Conservation (phyloP, 2,797 vertebrate genomes). For the Aselliscus stoliczkanus region DNA sequence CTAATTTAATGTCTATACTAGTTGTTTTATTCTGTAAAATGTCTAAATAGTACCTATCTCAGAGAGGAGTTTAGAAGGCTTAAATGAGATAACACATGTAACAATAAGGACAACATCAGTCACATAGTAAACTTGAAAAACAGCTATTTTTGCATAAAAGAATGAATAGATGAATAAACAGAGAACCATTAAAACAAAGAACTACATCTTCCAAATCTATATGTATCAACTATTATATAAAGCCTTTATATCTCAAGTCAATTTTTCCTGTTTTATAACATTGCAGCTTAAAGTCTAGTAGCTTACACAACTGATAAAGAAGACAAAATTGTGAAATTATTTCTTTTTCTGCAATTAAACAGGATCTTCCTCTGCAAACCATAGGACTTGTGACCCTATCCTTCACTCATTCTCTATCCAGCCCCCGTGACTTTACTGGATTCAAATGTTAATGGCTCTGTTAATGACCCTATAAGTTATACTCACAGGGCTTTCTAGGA, state of each 20-base stretch:
- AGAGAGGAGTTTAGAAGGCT: neutral
- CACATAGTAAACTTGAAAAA: neutral
- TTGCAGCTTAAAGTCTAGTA: neutral
- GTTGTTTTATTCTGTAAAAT: neutral
- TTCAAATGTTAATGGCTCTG: slow-evolving; percentile 53
- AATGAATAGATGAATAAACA: neutral
- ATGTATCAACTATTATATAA: neutral
- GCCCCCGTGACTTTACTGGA: neutral
- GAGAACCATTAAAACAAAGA: neutral
- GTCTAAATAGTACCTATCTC: neutral
- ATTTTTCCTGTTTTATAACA: neutral
- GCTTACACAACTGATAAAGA: neutral
- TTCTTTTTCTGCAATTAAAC: neutral
- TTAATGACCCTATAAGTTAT: neutral
- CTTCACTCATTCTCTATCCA: neutral
- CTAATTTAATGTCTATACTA: neutral
- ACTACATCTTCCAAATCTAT: neutral
- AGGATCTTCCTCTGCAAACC: neutral
- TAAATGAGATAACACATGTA: neutral
- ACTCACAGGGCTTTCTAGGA: neutral
- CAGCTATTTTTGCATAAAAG: neutral
- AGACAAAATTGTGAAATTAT: neutral
- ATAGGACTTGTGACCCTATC: neutral
- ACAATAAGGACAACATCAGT: neutral
- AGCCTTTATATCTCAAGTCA: neutral